Evolutionary conservation across 2,113 vertebrate genomes (phyloP).

Genomic region (Enhydra lutris): DNA sequence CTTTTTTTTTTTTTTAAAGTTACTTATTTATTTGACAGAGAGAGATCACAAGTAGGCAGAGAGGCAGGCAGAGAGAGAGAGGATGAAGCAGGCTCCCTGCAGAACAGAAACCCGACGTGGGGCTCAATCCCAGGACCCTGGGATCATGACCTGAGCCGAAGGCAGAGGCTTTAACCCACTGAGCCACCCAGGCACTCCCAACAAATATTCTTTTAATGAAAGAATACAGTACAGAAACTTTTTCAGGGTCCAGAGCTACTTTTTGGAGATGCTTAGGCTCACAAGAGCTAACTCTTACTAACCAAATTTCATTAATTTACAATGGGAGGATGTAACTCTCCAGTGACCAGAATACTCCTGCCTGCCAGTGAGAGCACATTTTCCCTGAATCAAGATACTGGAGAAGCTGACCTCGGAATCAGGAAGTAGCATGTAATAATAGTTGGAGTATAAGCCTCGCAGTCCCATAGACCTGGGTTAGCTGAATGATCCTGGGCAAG

Average conservation of each 20-base stretch:
- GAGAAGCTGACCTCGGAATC: conserved; percentile 35
- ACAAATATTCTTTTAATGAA: conserved; percentile 20
- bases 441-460: neutral
- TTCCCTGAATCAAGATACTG: conserved; percentile 21
- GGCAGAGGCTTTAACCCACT: too few species aligned
- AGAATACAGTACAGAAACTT: neutral
- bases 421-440: neutral
- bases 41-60: too few species aligned
- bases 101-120: too few species aligned
- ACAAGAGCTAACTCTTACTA: neutral
- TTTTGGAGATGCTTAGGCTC: neutral
- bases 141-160: too few species aligned
- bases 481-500: neutral
- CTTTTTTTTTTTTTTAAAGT: neutral
- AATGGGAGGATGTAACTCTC: neutral
- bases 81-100: too few species aligned
- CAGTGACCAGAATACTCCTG: neutral
- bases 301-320: conserved; percentile 33
- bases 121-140: too few species aligned
- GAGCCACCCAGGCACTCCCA: neutral
- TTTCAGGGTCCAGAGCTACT: neutral
- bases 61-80: too few species aligned
- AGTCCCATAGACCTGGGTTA: neutral
- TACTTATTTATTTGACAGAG: too few species aligned
- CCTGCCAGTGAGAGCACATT: neutral